Conservation (phyloP, 1,140 invertebrate species). For the Trachymyrmex cornetzi region DNA sequence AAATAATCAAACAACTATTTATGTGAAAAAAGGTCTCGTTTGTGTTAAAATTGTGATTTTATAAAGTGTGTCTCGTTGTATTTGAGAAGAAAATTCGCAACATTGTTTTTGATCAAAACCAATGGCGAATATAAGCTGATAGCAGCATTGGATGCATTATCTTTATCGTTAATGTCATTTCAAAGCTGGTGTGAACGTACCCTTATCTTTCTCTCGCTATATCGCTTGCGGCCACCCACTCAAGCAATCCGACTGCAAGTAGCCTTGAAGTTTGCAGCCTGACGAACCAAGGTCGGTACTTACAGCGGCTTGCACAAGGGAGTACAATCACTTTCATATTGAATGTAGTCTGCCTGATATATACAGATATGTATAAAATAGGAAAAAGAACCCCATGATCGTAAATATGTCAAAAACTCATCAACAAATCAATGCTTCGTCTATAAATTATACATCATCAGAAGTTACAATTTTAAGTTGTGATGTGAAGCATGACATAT, state of each 20-base stretch:
- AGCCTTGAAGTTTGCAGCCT: slow-evolving; percentile 76
- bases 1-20: not conserved
- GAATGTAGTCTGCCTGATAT: slow-evolving; percentile 45
- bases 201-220: slow-evolving; percentile 69
- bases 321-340: slow-evolving; percentile 76
- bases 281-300: slow-evolving; percentile 78
- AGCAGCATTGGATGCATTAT: not conserved
- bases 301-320: slow-evolving; percentile 70
- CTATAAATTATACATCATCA: not conserved
- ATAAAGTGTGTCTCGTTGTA: not conserved
- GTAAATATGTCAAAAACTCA: slow-evolving; percentile 8
- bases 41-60: not conserved
- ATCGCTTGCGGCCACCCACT: slow-evolving; percentile 71
- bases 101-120: not conserved
- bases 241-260: slow-evolving; percentile 70
- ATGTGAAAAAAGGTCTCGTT: not conserved
- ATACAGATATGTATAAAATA: slow-evolving; percentile 17
- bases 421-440: not conserved
- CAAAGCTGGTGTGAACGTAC: slow-evolving; percentile 71
- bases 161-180: not conserved
- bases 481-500: not conserved
- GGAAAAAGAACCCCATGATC: slow-evolving; percentile 20
- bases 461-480: not conserved
- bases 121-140: slow-evolving; percentile 28
- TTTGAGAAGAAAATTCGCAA: not conserved